These are phyloP conservation scores for Euura lappo DNA, from an alignment of 1,140 invertebrate genomes.

Conservation along the genomic window DNA sequence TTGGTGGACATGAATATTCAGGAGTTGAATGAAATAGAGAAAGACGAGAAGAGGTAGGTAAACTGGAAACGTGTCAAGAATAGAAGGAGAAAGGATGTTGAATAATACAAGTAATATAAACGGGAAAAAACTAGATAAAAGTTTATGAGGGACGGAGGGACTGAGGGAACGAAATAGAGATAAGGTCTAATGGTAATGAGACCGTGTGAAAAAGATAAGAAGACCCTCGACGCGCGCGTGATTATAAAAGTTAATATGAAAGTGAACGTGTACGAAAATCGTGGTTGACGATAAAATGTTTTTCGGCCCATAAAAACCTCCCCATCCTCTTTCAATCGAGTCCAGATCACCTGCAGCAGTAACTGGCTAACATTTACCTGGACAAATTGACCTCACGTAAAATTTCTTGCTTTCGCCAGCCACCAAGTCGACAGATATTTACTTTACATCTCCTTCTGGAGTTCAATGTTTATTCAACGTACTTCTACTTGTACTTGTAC, in stretches of 20 bases:
- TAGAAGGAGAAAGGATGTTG: conserved; percentile 14
- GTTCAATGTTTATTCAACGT: too few relatives aligned
- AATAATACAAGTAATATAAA: neutral
- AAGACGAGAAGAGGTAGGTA: neutral
- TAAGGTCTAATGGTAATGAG: neutral
- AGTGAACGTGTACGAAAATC: neutral
- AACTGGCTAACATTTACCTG: too few relatives aligned
- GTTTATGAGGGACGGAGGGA: conserved; percentile 10
- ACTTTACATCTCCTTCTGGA: too few relatives aligned
- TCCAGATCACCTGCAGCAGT: too few relatives aligned
- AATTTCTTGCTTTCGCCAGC: too few relatives aligned
- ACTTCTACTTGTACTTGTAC: too few relatives aligned
- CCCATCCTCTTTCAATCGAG: too few relatives aligned
- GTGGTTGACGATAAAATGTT: too few relatives aligned
- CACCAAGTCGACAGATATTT: too few relatives aligned
- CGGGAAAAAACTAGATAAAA: conserved; percentile 16
- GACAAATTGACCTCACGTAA: too few relatives aligned
- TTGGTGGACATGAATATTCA: too few relatives aligned
- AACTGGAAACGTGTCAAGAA: conserved; percentile 12
- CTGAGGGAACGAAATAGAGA: conserved; percentile 5
- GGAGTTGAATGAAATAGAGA: neutral
- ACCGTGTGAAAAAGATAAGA: neutral
- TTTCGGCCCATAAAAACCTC: too few relatives aligned
- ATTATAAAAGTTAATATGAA: neutral
- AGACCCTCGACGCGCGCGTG: neutral